Evolutionary conservation across 2,797 vertebrate genomes (phyloP), one percentile per base, ranked within the genome.

Genomic region (Pelochelys cantorii): DNA sequence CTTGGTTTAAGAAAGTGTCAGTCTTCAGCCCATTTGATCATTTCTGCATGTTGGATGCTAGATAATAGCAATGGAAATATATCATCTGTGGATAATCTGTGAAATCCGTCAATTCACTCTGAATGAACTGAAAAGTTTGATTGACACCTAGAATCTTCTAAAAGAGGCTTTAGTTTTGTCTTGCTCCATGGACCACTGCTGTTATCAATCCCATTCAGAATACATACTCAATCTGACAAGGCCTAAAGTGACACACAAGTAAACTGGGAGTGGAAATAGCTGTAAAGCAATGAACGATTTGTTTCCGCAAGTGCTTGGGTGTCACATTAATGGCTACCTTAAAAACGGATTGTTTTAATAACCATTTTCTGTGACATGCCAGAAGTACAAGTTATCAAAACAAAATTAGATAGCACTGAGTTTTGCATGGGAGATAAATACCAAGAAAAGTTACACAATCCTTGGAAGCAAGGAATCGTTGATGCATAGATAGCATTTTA

Each of bases 401-500:
- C 52, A 88, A 79, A 84, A 90, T 27, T 7, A 86, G 79, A 75
- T 12, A 87, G 11, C 7, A 27, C 1, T 37, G 5, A 3, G n/a
- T 77, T 95, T 77, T 88, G 27, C 42, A 81, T 53, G 0, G 7
- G 11, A 15, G 4, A 10, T 60, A 48, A 71, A n/a, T 22, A 53
- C 27, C 13, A 91, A 54, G 15, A 75, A 4, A 6, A 55, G 14
- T 87, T 89, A 71, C 52, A 34, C 22, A 83, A 11, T 1, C 9
- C 5, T 1, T 0, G 1, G 57, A 57, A 81, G 85, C 9, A 17
- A 2, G 55, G 11, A 4, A 54, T 1, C n/a, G 11, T 37, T 78
- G 31, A 25, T n/a, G 86, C 34, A 31, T 82, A 80, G 15, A 34
- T 62, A 79, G 3, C 3, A 34, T 71, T 92, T 89, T 57, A 57